Evolutionary conservation across 1,140 invertebrate genomes (phyloP), one percentile per base, ranked within the genome.

Genomic region (Bicyclus anynana): DNA sequence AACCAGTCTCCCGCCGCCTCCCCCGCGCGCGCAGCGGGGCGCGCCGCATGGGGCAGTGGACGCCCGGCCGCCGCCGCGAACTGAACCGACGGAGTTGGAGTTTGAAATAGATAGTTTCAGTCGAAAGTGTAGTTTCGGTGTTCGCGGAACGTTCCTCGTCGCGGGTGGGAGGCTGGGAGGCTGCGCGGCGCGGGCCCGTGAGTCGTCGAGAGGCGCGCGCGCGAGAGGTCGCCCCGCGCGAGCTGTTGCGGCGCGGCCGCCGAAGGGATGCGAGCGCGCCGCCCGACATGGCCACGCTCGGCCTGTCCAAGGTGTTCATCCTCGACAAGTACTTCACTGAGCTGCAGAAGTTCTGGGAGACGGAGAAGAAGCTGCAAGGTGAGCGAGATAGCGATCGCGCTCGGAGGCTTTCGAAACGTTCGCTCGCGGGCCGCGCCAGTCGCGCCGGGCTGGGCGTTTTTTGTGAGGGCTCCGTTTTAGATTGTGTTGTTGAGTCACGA

Each of bases 261-360:
- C 48, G 63, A 77, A 81, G 80, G 77, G 79, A 83, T 83, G 82
- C 72, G 71, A 75, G 74, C 80, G 82, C 72, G 77, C n/a, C 75
- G 79, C 75, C 80, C 77, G 84, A 76, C 79, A 96, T 96, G 95
- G 95, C 95, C 92, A 97, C 96, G 82, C 91, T 97, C 88, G 96
- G 96, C 90, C 93, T 97, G 65, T 96, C 95, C 76, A 98, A 98
- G 92, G 96, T 97, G 85, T 98, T 97, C 93, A 97, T 98, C 87
- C 93, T 98, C 91, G 97, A 98, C 93, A 98, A 97, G 89, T 98
- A 98, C 89, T 98, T 98, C 87, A 97, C 95, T 61, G 96, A 97
- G 91, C 91, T 97, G 86, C 96, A 97, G 86, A 97, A 97, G 91
- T 97, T 97, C 90, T 97, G 96, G 96, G 96, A 98, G 90, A 97